Evolutionary conservation across 1,140 invertebrate genomes (phyloP).

Genomic region (Nasonia giraulti): DNA sequence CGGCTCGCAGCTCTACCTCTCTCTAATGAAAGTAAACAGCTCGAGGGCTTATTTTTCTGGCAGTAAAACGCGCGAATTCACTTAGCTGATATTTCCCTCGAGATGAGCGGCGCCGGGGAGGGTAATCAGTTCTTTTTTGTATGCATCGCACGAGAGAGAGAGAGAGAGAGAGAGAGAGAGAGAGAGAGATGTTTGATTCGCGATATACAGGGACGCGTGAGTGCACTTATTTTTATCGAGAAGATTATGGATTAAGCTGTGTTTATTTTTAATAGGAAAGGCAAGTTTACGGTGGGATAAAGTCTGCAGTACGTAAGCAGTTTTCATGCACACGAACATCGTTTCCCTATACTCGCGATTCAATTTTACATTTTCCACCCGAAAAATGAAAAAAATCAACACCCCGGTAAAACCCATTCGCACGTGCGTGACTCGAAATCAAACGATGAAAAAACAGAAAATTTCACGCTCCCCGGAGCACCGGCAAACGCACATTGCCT

Average conservation of each 20-base stretch:
- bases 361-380: no score
- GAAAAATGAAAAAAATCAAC: no score
- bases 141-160: background rate
- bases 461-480: background rate
- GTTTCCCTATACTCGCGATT: no score
- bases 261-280: background rate
- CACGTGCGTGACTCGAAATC: no score
- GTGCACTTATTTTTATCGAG: background rate
- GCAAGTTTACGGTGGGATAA: no score
- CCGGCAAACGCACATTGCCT: background rate
- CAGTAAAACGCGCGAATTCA: constrained; percentile 3
- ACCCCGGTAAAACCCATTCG: no score
- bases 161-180: no score
- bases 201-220: background rate
- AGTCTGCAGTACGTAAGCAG: no score
- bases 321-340: no score
- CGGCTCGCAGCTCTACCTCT: background rate
- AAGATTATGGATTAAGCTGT: background rate
- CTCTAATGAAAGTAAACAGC: background rate
- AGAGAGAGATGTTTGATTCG: background rate
- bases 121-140: background rate
- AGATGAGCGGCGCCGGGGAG: background rate
- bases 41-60: constrained; percentile 5
- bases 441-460: no score
- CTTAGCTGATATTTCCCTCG: constrained; percentile 45